phyloP scores from a whole-genome alignment of 2,888 invertebrate genomes.

The Rhabditoides inermis region DNA sequence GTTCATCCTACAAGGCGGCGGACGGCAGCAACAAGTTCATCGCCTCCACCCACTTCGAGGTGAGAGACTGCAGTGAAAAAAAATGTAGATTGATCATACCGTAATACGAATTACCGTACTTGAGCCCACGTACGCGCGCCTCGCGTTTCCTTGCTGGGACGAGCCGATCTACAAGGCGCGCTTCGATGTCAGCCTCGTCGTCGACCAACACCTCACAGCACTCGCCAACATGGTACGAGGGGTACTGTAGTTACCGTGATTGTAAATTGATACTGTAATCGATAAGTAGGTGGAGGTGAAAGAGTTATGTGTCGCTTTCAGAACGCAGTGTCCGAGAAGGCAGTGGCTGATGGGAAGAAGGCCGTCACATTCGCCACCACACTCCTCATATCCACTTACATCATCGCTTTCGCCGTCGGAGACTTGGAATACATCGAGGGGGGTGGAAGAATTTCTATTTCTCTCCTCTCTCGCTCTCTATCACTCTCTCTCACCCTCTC shows the following conservation, averaged over 20 bases:
- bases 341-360: conserved; percentile 17
- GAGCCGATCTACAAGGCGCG: conserved; percentile 79
- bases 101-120: background rate
- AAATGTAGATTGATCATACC: background rate
- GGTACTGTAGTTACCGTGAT: background rate
- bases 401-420: conserved; percentile 85
- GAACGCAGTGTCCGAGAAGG: conserved; percentile 19
- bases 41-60: conserved; percentile 51
- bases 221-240: conserved; percentile 77
- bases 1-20: conserved; percentile 64
- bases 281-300: no score
- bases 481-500: no score
- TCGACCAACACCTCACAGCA: conserved; percentile 73
- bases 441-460: no score
- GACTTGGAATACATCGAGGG: conserved; percentile 84
- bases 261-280: no score
- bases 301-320: background rate
- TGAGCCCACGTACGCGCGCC: conserved; percentile 64
- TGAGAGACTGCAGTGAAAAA: no score
- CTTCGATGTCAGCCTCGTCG: conserved; percentile 73
- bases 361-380: conserved; percentile 69
- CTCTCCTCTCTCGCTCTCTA: no score
- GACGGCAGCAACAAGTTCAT: conserved; percentile 64
- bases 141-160: conserved; percentile 83
- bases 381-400: conserved; percentile 88